phyloP scores from a whole-genome alignment of 2,888 invertebrate genomes.

The Phlogophora meticulosa region DNA sequence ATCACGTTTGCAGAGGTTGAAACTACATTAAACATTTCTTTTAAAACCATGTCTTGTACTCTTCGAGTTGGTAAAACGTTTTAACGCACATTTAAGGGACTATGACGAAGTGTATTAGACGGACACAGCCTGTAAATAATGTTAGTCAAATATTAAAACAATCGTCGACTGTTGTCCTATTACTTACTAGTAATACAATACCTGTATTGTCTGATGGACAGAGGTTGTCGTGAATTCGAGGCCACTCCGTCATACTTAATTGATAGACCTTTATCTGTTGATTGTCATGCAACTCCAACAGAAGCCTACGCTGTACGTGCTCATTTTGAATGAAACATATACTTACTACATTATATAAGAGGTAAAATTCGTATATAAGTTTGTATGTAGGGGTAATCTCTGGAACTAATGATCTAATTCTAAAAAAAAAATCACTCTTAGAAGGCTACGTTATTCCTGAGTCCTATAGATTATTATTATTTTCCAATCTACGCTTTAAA shows the following conservation, averaged over 20 bases:
- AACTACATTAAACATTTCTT: neutral
- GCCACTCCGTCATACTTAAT: conserved; percentile 69
- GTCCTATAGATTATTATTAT: too few species aligned
- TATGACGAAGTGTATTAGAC: conserved; percentile 9
- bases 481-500: too few species aligned
- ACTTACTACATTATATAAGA: too few species aligned
- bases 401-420: too few species aligned
- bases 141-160: conserved; percentile 31
- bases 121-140: conserved; percentile 31
- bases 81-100: conserved; percentile 6
- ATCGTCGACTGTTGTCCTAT: conserved; percentile 40
- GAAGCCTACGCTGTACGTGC: conserved; percentile 49
- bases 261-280: conserved; percentile 69
- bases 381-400: too few species aligned
- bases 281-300: conserved; percentile 66
- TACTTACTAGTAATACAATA: conserved; percentile 10
- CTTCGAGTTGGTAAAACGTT: neutral
- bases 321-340: conserved; percentile 1
- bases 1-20: conserved; percentile 28
- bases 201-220: conserved; percentile 59
- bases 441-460: too few species aligned
- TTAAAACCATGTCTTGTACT: neutral
- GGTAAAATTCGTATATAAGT: too few species aligned
- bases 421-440: too few species aligned
- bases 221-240: conserved; percentile 71